A percentile compares a stretch with the other conserved stretches of the same genome.
Evolutionary conservation across 2,797 vertebrate species (phyloP).

Genomic region (Peromyscus aztecus): DNA sequence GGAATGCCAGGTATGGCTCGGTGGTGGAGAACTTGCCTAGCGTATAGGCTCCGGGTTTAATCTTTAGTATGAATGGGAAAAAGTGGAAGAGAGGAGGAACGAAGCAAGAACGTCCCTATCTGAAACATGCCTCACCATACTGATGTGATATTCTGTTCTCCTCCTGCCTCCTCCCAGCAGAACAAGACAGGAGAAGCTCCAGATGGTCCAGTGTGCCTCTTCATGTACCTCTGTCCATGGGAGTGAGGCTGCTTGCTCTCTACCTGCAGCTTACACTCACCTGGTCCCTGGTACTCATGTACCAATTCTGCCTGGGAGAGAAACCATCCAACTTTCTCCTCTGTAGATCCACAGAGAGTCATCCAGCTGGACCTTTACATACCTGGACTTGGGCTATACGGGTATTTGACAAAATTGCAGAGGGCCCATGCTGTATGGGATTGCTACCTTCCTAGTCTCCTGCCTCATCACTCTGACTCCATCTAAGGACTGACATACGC

Average conservation of each 20-base stretch:
- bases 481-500: neutral
- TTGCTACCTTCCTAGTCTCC: neutral
- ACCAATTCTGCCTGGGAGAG: accelerated
- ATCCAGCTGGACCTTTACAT: neutral
- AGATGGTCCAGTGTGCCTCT: accelerated
- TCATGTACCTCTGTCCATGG: accelerated
- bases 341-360: neutral
- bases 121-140: accelerated
- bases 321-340: neutral
- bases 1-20: neutral
- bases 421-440: neutral
- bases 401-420: neutral
- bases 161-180: neutral
- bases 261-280: neutral
- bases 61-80: neutral
- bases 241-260: neutral
- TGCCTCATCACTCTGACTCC: too few relatives aligned
- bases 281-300: neutral
- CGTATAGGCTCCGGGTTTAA: neutral
- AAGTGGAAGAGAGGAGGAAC: too few relatives aligned
- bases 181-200: neutral
- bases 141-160: too few relatives aligned
- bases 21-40: neutral
- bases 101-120: neutral
- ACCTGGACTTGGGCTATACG: neutral